Percentiles rank a stretch among this genome's conserved stretches.
These are phyloP conservation scores for Eucidaris tribuloides DNA, from an alignment of 35 echinoderm and acorn worm genomes.

Conservation along the genomic window DNA sequence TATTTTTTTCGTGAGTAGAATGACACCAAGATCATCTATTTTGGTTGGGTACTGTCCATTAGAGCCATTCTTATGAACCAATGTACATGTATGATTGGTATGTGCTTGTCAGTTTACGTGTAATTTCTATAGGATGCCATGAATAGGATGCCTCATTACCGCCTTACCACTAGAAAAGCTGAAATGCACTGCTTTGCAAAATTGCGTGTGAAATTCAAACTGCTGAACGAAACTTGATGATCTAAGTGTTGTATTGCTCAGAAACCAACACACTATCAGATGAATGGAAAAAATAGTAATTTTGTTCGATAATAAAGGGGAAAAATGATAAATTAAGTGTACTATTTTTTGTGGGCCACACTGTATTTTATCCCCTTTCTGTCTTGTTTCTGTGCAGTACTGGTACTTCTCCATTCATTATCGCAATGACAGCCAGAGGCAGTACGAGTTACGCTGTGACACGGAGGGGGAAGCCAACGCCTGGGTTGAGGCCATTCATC, in stretches of 20 bases:
- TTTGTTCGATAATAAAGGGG: neutral
- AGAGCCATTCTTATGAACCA: too few species aligned
- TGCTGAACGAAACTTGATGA: neutral
- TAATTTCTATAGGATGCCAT: too few species aligned
- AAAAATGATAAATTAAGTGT: neutral
- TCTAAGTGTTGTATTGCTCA: neutral
- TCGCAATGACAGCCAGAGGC: slow-evolving; percentile 76
- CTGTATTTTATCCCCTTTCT: neutral
- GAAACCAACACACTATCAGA: neutral
- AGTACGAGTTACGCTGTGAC: slow-evolving; percentile 92
- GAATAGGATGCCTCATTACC: too few species aligned
- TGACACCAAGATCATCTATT: too few species aligned
- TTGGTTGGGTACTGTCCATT: too few species aligned
- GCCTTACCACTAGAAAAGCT: too few species aligned
- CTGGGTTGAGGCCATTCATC: slow-evolving; percentile 95
- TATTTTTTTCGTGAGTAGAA: too few species aligned
- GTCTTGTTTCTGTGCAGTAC: slow-evolving; percentile 62
- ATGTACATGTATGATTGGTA: too few species aligned
- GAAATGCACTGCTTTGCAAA: too few species aligned
- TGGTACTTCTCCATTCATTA: slow-evolving; percentile 95
- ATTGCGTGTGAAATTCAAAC: neutral
- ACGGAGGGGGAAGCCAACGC: slow-evolving; percentile 92
- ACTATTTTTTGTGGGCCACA: neutral
- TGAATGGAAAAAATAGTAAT: neutral
- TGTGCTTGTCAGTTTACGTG: too few species aligned